Conservation (phyloP, 2,888 invertebrate species). For the Dascillus cervinus region DNA sequence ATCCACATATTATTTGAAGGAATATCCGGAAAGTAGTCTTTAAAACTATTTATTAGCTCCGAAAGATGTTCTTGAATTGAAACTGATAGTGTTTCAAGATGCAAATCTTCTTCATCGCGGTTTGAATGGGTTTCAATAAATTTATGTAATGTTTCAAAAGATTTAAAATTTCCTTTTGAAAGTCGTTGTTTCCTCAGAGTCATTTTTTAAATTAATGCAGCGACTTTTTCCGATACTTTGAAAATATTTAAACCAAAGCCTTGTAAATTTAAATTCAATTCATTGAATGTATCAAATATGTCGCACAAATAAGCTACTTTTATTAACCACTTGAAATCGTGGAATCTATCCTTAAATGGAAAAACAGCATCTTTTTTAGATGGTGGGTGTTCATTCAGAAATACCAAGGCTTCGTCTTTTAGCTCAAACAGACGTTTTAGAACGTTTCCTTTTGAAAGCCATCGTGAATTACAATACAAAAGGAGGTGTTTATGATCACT, state of each 20-base stretch:
- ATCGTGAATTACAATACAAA: constrained; percentile 6
- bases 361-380: constrained; percentile 5
- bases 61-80: constrained; percentile 1
- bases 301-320: constrained; percentile 4
- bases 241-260: constrained; percentile 1
- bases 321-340: constrained; percentile 3
- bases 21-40: not conserved
- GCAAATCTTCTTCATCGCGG: not conserved
- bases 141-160: constrained; percentile 1
- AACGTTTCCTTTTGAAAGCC: constrained; percentile 5
- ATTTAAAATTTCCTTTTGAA: constrained; percentile 1
- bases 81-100: not conserved
- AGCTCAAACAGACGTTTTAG: constrained; percentile 6
- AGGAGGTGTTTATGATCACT: constrained; percentile 7
- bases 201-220: not conserved
- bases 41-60: constrained; percentile 1
- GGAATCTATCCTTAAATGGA: constrained; percentile 5
- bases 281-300: constrained; percentile 1
- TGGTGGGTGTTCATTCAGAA: constrained; percentile 7
- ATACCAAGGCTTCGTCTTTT: constrained; percentile 6
- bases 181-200: constrained; percentile 1
- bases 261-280: constrained; percentile 1
- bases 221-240: constrained; percentile 1
- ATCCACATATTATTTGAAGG: constrained; percentile 1
- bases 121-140: constrained; percentile 1